These are phyloP conservation scores for Sanderia malayensis DNA, from an alignment of 30 jellyfish, hydroid and myxozoan genomes.

Conservation along the genomic window DNA sequence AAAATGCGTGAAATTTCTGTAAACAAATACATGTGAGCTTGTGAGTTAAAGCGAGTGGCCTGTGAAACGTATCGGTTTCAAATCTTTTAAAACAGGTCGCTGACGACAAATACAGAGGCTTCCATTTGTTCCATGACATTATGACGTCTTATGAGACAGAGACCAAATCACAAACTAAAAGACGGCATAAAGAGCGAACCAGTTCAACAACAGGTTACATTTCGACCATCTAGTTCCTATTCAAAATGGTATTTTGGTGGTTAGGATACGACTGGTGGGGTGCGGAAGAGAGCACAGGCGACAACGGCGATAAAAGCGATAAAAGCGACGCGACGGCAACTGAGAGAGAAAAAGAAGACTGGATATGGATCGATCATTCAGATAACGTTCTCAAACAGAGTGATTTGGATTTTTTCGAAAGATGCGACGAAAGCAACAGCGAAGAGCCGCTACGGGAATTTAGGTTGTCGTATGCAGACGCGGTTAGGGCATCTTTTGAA, in stretches of 20 bases:
- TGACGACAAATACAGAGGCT: no score
- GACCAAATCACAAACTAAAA: not conserved
- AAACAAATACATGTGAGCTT: no score
- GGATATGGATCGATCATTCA: conserved; percentile 55
- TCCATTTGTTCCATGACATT: not conserved
- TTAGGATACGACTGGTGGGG: conserved; percentile 62
- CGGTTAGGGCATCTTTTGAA: conserved; percentile 41
- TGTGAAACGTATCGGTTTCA: not conserved
- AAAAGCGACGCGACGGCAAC: not conserved
- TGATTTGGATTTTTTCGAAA: conserved; percentile 47
- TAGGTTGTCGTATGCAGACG: conserved; percentile 63
- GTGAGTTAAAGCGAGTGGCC: not conserved
- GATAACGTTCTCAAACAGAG: conserved; percentile 35
- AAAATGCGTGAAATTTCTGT: no score
- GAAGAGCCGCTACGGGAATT: no score
- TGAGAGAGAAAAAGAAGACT: no score
- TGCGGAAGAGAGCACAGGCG: not conserved
- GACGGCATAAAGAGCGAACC: conserved; percentile 10
- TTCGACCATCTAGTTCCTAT: conserved; percentile 7
- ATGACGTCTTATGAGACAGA: not conserved
- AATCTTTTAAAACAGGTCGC: not conserved
- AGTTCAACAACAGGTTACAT: not conserved
- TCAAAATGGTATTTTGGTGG: conserved; percentile 38
- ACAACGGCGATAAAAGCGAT: not conserved
- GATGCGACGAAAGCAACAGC: conserved; percentile 1